A percentile compares a stretch with the other conserved stretches of the same genome.
Evolutionary conservation across 1,140 invertebrate species (phyloP).

Genomic region (Nasonia longicornis): DNA sequence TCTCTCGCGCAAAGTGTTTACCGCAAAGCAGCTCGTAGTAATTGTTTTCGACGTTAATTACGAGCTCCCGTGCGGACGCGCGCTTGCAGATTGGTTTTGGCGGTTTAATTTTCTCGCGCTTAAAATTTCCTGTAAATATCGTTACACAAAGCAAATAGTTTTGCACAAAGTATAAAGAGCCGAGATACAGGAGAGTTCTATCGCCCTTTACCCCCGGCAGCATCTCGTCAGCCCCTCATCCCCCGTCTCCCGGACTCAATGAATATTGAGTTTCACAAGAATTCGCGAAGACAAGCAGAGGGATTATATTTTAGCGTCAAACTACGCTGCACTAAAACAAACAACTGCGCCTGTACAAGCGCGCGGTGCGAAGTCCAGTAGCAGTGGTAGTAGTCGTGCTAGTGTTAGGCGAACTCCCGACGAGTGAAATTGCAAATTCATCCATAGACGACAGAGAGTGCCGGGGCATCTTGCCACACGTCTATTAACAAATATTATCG

Average conservation of each 20-base stretch:
- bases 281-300: not conserved
- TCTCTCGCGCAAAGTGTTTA: too few relatives aligned
- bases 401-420: not conserved
- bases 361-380: not conserved
- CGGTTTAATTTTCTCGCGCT: not conserved
- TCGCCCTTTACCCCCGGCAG: too few relatives aligned
- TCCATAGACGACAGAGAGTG: not conserved
- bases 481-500: constrained; percentile 49
- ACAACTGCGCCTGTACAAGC: too few relatives aligned
- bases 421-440: constrained; percentile 40
- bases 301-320: not conserved
- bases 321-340: not conserved
- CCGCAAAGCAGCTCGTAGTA: not conserved
- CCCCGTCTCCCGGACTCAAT: not conserved
- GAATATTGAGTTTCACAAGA: constrained; percentile 1
- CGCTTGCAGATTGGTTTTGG: not conserved
- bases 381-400: not conserved
- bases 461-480: constrained; percentile 27
- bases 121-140: not conserved
- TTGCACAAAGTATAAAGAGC: not conserved
- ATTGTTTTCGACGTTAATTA: not conserved
- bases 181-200: not conserved
- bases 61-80: not conserved
- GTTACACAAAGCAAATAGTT: constrained; percentile 3
- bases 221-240: not conserved